Conservation (phyloP, 2,888 invertebrate genomes). For the Cryptocephalus moraei region DNA sequence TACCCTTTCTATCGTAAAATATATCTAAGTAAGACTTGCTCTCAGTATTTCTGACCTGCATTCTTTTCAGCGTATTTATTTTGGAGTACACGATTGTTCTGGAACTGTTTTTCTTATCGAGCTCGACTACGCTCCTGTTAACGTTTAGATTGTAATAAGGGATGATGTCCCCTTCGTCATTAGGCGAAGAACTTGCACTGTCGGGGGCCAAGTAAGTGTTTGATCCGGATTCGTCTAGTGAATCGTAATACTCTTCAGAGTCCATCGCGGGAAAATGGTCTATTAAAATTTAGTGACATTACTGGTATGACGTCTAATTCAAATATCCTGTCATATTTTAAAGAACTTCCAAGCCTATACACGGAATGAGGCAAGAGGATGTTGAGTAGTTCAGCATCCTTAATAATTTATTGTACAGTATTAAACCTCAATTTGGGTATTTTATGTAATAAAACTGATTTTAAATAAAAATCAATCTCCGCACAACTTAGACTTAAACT, state of each 20-base stretch:
- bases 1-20: slow-evolving; percentile 7
- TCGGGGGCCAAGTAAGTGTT: not conserved
- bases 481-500: too few species aligned
- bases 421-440: too few species aligned
- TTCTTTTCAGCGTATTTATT: not conserved
- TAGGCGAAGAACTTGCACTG: not conserved
- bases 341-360: too few species aligned
- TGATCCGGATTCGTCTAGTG: slow-evolving; percentile 10
- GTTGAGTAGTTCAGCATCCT: too few species aligned
- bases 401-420: too few species aligned
- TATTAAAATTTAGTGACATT: not conserved
- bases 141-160: slow-evolving; percentile 10
- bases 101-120: slow-evolving; percentile 3
- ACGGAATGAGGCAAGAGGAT: too few species aligned
- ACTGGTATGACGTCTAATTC: too few species aligned
- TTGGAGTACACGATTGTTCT: slow-evolving; percentile 1
- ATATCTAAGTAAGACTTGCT: slow-evolving; percentile 12
- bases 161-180: slow-evolving; percentile 6
- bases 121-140: slow-evolving; percentile 7
- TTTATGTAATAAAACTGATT: too few species aligned
- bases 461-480: too few species aligned
- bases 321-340: too few species aligned
- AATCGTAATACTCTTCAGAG: slow-evolving; percentile 13
- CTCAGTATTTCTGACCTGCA: not conserved
- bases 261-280: slow-evolving; percentile 3